Evolutionary conservation across 2,797 vertebrate species (phyloP).

Genomic region (Taeniopygia guttata): DNA sequence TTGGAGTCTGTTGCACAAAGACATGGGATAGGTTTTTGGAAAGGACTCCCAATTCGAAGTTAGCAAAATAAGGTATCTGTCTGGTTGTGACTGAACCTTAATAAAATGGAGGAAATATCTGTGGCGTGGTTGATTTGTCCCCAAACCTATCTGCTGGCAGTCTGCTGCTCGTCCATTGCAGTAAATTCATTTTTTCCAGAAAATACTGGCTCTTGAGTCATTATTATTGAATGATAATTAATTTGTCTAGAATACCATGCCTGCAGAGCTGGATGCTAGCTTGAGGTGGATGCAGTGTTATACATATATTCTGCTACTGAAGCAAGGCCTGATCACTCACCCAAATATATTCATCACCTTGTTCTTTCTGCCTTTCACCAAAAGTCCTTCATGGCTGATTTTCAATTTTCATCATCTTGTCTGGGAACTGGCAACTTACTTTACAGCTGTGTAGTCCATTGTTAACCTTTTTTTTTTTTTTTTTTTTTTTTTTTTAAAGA

Average conservation of each 20-base stretch:
- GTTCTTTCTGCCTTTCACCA: neutral
- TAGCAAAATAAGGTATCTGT: neutral
- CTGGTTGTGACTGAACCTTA: neutral
- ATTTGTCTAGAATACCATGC: neutral
- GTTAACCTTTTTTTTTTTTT: neutral
- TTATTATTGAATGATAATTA: neutral
- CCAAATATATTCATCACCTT: neutral
- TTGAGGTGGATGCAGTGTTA: neutral
- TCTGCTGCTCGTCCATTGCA: neutral
- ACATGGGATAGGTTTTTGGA: neutral
- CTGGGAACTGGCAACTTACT: neutral
- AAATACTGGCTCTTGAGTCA: neutral
- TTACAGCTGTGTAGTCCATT: constrained; percentile 8
- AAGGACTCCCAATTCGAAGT: neutral
- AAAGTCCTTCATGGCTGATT: constrained; percentile 26
- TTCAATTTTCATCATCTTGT: constrained; percentile 17
- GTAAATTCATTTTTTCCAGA: neutral
- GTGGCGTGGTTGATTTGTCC: neutral
- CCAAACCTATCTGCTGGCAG: neutral
- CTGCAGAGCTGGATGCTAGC: neutral
- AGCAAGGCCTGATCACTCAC: neutral
- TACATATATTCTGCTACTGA: neutral
- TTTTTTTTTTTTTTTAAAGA: constrained; percentile 21
- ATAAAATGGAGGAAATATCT: neutral
- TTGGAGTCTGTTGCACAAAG: neutral